Percentiles rank a stretch among this genome's conserved stretches.
phyloP scores from a whole-genome alignment of 92 coral and sea anemone species.

The Umimayanthus chanpuru region DNA sequence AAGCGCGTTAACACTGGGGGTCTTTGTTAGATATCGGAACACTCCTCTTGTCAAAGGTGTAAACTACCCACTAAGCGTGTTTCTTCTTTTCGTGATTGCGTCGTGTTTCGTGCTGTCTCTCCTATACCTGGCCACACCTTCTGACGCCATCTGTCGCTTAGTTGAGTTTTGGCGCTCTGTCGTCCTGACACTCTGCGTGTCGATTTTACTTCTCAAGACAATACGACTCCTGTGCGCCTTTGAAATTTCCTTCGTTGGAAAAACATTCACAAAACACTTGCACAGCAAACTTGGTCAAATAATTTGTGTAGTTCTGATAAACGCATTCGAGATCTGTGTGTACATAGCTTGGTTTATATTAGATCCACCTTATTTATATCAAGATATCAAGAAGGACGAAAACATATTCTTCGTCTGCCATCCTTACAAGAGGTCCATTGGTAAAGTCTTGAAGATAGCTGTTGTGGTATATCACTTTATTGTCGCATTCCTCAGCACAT shows the following conservation, averaged over 20 bases:
- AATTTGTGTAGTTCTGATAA: slow-evolving; percentile 47
- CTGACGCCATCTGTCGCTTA: slow-evolving; percentile 51
- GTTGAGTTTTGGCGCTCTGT: not conserved
- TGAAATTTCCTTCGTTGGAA: slow-evolving; percentile 55
- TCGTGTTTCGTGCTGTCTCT: slow-evolving; percentile 59
- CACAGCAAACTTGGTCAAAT: slow-evolving; percentile 55
- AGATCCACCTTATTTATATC: slow-evolving; percentile 62
- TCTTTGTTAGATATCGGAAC: slow-evolving; percentile 40
- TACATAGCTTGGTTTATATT: slow-evolving; percentile 20
- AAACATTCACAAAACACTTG: not conserved
- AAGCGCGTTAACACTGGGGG: slow-evolving; percentile 34
- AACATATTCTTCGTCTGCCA: slow-evolving; percentile 30
- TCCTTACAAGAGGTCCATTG: slow-evolving; percentile 53
- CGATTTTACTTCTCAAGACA: slow-evolving; percentile 23
- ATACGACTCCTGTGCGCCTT: slow-evolving; percentile 7
- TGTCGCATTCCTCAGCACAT: slow-evolving; percentile 56
- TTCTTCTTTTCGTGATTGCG: not conserved
- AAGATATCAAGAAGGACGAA: slow-evolving; percentile 52
- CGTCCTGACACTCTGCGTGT: slow-evolving; percentile 62
- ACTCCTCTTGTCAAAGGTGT: slow-evolving; percentile 49
- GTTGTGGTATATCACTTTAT: slow-evolving; percentile 61
- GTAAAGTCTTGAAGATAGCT: slow-evolving; percentile 46
- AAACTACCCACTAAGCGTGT: slow-evolving; percentile 61
- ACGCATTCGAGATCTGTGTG: slow-evolving; percentile 47
- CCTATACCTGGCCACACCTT: slow-evolving; percentile 4